phyloP scores from a whole-genome alignment of 2,113 vertebrate species.

The Romanogobio albipinnatus region DNA sequence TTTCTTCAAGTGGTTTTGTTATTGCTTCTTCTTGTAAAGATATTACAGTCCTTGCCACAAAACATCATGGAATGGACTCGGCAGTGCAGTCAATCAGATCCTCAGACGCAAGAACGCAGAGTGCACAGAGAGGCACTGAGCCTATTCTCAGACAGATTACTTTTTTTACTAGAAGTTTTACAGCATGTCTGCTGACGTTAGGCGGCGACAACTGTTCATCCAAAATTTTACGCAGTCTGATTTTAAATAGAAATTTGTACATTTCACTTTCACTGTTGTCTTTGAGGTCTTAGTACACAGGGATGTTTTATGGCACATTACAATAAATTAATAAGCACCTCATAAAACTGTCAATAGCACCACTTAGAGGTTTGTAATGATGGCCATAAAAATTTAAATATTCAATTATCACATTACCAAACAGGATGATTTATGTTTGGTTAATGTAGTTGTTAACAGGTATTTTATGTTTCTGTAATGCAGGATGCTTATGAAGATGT shows the following conservation, averaged over 20 bases:
- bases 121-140: not conserved
- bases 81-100: conserved; percentile 37
- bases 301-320: conserved; percentile 33
- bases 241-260: not conserved
- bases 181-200: conserved; percentile 12
- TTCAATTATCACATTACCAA: not conserved
- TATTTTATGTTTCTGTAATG: not conserved
- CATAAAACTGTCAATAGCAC: conserved; percentile 33
- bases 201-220: not conserved
- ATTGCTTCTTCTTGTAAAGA: conserved; percentile 39
- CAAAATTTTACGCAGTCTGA: not conserved
- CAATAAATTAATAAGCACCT: conserved; percentile 28
- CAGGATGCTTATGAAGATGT: not conserved
- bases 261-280: not conserved
- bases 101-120: not conserved
- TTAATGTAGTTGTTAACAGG: not conserved
- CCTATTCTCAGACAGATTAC: not conserved
- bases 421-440: conserved; percentile 12
- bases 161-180: conserved; percentile 24
- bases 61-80: conserved; percentile 25
- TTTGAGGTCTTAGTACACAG: not conserved
- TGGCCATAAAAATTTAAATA: conserved; percentile 10
- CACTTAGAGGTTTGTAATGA: conserved; percentile 31
- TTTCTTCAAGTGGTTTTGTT: conserved; percentile 43
- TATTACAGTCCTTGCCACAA: conserved; percentile 38